Conservation (phyloP, 2,113 vertebrate species). For the Cepphus grylle region DNA sequence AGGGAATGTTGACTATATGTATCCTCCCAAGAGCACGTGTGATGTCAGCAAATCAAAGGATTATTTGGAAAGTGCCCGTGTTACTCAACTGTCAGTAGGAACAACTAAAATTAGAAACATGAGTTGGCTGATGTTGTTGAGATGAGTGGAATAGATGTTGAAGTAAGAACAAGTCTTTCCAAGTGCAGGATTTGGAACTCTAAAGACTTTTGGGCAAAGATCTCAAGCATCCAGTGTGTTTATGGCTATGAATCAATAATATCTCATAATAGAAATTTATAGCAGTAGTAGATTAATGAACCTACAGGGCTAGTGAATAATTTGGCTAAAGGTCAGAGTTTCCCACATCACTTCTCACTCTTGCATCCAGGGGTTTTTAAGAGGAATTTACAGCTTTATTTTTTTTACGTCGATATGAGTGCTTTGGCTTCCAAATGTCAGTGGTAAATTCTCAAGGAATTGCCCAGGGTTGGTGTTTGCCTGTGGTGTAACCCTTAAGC, state of each 20-base stretch:
- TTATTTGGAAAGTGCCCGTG: not conserved
- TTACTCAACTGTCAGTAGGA: not conserved
- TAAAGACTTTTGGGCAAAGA: not conserved
- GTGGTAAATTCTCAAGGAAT: not conserved
- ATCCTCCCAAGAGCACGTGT: not conserved
- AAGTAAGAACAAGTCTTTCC: not conserved
- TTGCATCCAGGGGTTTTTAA: not conserved
- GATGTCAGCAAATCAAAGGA: not conserved
- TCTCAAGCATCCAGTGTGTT: not conserved
- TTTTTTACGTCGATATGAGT: not conserved
- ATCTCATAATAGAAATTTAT: not conserved
- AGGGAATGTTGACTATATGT: not conserved
- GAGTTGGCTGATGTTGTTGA: not conserved
- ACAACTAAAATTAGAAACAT: conserved; percentile 5
- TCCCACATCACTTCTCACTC: not conserved
- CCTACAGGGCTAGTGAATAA: not conserved
- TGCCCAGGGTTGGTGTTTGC: not conserved
- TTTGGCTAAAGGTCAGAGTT: not conserved
- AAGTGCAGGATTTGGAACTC: not conserved
- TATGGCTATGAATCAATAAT: conserved; percentile 14
- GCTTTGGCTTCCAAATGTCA: not conserved
- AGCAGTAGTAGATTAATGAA: conserved; percentile 1
- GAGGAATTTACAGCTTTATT: not conserved
- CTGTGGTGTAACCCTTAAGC: not conserved
- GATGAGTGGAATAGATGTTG: not conserved